A percentile compares a stretch with the other conserved stretches of the same genome.
phyloP scores from a whole-genome alignment of 2,113 vertebrate species.

The Erythrolamprus reginae region DNA sequence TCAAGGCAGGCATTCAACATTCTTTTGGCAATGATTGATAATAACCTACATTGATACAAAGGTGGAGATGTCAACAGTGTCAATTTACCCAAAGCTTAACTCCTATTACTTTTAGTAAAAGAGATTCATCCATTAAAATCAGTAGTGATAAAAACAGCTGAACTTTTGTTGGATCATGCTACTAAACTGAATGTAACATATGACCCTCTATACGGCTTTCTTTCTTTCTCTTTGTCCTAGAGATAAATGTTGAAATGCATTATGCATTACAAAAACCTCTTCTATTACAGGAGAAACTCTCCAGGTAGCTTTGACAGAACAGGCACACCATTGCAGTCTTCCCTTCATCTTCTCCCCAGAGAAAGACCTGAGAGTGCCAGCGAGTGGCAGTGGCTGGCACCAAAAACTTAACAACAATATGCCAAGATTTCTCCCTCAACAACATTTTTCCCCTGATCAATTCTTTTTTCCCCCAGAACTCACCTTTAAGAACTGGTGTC shows the following conservation, averaged over 20 bases:
- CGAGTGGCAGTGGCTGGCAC: no score
- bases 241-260: not conserved
- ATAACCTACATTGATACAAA: no score
- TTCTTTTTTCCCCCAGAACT: no score
- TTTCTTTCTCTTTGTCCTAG: not conserved
- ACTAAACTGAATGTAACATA: not conserved
- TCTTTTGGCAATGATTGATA: no score
- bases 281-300: not conserved
- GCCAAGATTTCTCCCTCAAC: no score
- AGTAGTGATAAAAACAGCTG: not conserved
- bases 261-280: not conserved
- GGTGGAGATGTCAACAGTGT: not conserved
- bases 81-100: not conserved
- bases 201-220: not conserved
- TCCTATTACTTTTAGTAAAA: not conserved
- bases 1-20: no score
- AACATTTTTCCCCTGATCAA: no score
- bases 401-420: no score
- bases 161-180: not conserved
- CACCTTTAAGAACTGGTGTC: no score
- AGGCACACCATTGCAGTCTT: not conserved
- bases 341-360: not conserved
- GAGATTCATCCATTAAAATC: not conserved
- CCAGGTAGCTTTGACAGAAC: not conserved
- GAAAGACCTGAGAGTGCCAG: no score